Evolutionary conservation across 2,113 vertebrate species (phyloP), one percentile per base, ranked within the genome.

Genomic region (Myotis lucifugus): DNA sequence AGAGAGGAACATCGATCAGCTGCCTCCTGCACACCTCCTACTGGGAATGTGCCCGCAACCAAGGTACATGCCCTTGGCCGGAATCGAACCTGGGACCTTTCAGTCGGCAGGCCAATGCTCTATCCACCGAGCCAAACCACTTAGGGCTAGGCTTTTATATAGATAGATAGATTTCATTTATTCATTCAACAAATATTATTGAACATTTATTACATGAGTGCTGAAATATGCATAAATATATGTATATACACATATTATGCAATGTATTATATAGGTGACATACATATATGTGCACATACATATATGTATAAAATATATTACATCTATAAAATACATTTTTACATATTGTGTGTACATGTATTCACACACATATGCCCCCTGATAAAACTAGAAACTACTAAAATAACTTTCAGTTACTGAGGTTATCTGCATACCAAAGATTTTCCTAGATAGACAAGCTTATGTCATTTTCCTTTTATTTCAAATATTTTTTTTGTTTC

Each of bases 391-490:
- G 48, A 72, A 66, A 56, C 6, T 7, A 66, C 67, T 90, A 82
- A 66, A 88, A 72, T 70, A 23, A 56, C 70, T 83, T 54, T 78
- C 42, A 84, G 29, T 91, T 76, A 69, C 34, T 82, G 52, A 90
- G 37, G 18, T 83, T 92, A 66, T 42, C 72, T 91, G 32, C 8
- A 56, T 23, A 42, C 7, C 9, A 85, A 40, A 66, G 23, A 66
- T 78, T 54, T 92, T 89, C 27, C 40, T 96, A 69, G 32, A n/a
- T 77, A 95, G 18, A 89, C 8, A 94, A 92, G 42, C 59, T 48
- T 54, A 25, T 42, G 54, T 70, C 6, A 77, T 25, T 89, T 88
- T 89, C 59, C 6, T 8, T 90, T 59, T 56, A 23, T 70, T 94
- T 88, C 11, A 88, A 73, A 82, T 88, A 74, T 15, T 90, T 85